phyloP scores from a whole-genome alignment of 2,113 vertebrate species.

The Lepisosteus osseus region DNA sequence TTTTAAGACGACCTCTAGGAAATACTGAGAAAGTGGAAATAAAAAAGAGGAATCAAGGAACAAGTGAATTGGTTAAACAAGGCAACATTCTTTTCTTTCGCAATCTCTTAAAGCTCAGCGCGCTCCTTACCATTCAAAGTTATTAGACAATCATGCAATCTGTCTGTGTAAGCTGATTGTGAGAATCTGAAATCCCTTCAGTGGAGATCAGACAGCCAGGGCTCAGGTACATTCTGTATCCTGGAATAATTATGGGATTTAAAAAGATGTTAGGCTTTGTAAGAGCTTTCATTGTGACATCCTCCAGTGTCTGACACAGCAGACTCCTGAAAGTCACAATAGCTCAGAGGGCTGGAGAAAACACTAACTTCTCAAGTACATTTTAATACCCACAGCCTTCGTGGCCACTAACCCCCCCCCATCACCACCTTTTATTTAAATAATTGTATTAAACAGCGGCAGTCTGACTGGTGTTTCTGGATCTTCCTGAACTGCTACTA shows the following conservation, averaged over 20 bases:
- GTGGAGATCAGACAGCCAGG: constrained; percentile 63
- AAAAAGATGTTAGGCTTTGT: constrained; percentile 70
- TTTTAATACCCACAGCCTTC: no score
- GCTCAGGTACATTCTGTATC: constrained; percentile 70
- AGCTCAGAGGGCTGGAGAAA: constrained; percentile 63
- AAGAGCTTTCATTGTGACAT: constrained; percentile 71
- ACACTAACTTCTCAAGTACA: constrained; percentile 16
- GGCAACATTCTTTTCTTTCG: background rate
- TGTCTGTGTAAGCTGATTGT: background rate
- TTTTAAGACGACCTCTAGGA: no score
- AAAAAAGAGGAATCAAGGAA: no score
- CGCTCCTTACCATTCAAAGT: background rate
- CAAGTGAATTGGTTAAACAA: no score
- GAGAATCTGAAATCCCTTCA: constrained; percentile 51
- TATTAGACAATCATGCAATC: background rate
- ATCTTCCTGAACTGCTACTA: no score
- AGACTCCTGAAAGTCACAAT: constrained; percentile 60
- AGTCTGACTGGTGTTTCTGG: no score
- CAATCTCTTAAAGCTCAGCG: background rate
- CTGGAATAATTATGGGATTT: constrained; percentile 77
- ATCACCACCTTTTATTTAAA: no score
- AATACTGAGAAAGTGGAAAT: no score
- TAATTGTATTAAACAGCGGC: no score
- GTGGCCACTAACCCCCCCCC: no score
- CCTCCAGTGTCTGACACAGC: constrained; percentile 63